Evolutionary conservation across 2,888 invertebrate species (phyloP).

Genomic region (Boloria selene): DNA sequence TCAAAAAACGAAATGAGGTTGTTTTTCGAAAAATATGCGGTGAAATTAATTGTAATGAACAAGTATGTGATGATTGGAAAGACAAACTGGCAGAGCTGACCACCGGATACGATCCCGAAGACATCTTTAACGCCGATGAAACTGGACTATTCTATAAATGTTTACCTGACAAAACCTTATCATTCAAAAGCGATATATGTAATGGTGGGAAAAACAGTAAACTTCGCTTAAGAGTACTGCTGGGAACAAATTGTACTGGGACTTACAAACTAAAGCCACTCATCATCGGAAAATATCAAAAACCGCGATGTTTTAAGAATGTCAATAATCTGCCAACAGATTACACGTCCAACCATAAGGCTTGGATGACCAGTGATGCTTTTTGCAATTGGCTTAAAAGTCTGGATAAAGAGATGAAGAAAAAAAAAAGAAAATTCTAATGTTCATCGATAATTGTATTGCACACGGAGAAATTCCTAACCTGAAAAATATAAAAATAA

Average conservation of each 20-base stretch:
- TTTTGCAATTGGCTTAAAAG: conserved; percentile 28
- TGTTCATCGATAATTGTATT: conserved; percentile 30
- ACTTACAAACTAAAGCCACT: conserved; percentile 41
- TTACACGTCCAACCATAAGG: conserved; percentile 36
- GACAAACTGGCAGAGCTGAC: conserved; percentile 25
- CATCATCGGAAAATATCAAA: conserved; percentile 38
- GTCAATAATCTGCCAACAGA: conserved; percentile 27
- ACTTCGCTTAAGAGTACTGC: conserved; percentile 35
- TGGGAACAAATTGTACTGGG: conserved; percentile 33
- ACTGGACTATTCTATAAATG: conserved; percentile 27
- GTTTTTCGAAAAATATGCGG: conserved; percentile 43
- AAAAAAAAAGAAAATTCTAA: conserved; percentile 32
- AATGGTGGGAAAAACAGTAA: conserved; percentile 39
- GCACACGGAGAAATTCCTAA: conserved; percentile 40
- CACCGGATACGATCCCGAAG: conserved; percentile 26
- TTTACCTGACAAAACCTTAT: conserved; percentile 32
- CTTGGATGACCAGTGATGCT: conserved; percentile 33
- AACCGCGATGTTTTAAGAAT: conserved; percentile 37
- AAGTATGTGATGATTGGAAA: conserved; percentile 34
- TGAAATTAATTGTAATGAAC: conserved; percentile 39
- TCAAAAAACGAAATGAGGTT: conserved; percentile 41
- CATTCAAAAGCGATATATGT: conserved; percentile 26
- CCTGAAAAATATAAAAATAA: conserved; percentile 42
- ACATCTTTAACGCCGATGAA: conserved; percentile 35
- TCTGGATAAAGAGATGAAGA: conserved; percentile 36